phyloP scores from a whole-genome alignment of 1,140 invertebrate genomes.

The Heliothis virescens region DNA sequence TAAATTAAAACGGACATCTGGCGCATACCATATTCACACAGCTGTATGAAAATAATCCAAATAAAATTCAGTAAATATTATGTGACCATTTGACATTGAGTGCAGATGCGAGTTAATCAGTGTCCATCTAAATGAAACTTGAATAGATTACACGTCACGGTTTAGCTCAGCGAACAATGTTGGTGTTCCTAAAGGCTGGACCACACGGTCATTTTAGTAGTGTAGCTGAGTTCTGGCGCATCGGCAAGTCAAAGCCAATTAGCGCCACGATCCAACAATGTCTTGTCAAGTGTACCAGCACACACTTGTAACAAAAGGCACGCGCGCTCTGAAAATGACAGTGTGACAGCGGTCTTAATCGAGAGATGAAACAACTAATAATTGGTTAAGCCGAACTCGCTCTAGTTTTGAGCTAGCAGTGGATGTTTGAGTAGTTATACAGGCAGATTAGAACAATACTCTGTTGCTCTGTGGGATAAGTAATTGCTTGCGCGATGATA shows the following conservation, averaged over 20 bases:
- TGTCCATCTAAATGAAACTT: slow-evolving; percentile 73
- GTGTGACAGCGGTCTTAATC: slow-evolving; percentile 9
- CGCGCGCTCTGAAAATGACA: background rate
- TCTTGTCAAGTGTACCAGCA: background rate
- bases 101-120: slow-evolving; percentile 61
- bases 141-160: slow-evolving; percentile 58
- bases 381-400: slow-evolving; percentile 15
- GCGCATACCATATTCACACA: slow-evolving; percentile 23
- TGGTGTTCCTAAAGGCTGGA: background rate
- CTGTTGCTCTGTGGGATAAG: background rate
- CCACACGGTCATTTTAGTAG: background rate
- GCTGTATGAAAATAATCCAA: slow-evolving; percentile 26
- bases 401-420: slow-evolving; percentile 9
- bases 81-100: slow-evolving; percentile 45
- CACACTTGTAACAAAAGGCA: background rate
- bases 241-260: background rate
- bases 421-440: slow-evolving; percentile 3
- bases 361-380: slow-evolving; percentile 25
- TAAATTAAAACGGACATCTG: slow-evolving; percentile 35
- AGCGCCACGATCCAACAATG: background rate
- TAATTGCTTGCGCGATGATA: background rate
- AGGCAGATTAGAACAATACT: background rate
- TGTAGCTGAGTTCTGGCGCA: background rate
- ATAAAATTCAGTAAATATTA: slow-evolving; percentile 27
- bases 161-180: slow-evolving; percentile 30